A percentile compares a stretch with the other conserved stretches of the same genome.
Evolutionary conservation across 2,113 vertebrate genomes (phyloP).

Genomic region (Camelus bactrianus): DNA sequence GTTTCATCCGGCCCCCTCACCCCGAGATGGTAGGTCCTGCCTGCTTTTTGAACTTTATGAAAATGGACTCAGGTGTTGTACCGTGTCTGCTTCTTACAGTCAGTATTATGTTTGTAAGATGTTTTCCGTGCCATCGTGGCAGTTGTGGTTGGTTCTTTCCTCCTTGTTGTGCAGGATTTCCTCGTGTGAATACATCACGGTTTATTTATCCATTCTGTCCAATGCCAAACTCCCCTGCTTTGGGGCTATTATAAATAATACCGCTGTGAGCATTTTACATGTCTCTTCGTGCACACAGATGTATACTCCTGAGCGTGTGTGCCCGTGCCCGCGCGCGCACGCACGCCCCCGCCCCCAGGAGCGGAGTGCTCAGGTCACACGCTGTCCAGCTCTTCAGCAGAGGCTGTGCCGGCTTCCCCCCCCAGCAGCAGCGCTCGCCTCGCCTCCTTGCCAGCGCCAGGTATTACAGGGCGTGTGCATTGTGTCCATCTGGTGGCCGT

Average conservation of each 20-base stretch:
- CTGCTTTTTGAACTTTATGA: accelerated
- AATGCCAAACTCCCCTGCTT: neutral
- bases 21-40: neutral
- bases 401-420: neutral
- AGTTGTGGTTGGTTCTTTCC: neutral
- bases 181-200: accelerated
- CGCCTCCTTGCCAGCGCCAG: neutral
- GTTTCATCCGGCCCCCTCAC: neutral
- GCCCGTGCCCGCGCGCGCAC: no score
- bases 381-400: accelerated
- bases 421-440: accelerated
- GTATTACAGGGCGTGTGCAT: neutral
- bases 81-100: no score
- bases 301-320: accelerated
- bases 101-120: neutral
- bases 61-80: neutral
- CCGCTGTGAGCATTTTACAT: accelerated
- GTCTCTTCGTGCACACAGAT: neutral
- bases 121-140: no score
- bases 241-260: neutral
- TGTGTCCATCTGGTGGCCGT: accelerated
- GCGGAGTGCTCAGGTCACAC: neutral
- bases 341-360: neutral
- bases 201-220: no score
- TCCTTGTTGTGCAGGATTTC: neutral